Evolutionary conservation across 2,113 vertebrate genomes (phyloP).

Genomic region (Mastomys natalensis): DNA sequence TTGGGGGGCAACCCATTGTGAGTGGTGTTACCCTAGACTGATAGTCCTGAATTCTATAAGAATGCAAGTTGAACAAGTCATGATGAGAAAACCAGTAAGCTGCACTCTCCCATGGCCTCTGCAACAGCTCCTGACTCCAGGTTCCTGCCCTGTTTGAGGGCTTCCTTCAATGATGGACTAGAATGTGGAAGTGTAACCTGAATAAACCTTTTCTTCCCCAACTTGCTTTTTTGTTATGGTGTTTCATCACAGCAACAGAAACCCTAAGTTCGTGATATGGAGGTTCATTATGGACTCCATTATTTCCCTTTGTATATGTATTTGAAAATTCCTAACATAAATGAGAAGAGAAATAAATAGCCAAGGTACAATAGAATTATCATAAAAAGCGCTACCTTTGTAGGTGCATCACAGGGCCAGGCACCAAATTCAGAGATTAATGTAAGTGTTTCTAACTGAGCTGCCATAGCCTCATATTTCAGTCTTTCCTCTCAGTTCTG

Average conservation of each 20-base stretch:
- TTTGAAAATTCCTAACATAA: not conserved
- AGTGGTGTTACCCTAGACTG: not conserved
- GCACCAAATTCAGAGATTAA: conserved; percentile 12
- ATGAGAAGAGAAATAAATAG: conserved; percentile 26
- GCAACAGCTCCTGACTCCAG: not conserved
- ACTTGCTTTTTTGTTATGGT: not conserved
- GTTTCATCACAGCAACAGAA: not conserved
- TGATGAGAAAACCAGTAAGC: not conserved
- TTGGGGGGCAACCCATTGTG: not conserved
- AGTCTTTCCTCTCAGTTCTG: not conserved
- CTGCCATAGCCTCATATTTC: not conserved
- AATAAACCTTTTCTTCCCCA: not conserved
- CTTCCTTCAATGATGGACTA: not conserved
- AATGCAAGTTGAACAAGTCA: not conserved
- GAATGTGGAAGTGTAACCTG: not conserved
- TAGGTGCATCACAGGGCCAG: not conserved
- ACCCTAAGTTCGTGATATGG: not conserved
- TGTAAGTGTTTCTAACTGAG: not conserved
- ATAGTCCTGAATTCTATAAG: not conserved
- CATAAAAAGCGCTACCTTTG: not conserved
- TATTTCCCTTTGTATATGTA: not conserved
- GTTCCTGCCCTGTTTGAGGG: not conserved
- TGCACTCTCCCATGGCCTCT: not conserved
- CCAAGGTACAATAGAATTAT: not conserved
- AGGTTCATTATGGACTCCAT: not conserved